Conservation (phyloP, 1,140 invertebrate genomes). For the Argopecten irradians region DNA sequence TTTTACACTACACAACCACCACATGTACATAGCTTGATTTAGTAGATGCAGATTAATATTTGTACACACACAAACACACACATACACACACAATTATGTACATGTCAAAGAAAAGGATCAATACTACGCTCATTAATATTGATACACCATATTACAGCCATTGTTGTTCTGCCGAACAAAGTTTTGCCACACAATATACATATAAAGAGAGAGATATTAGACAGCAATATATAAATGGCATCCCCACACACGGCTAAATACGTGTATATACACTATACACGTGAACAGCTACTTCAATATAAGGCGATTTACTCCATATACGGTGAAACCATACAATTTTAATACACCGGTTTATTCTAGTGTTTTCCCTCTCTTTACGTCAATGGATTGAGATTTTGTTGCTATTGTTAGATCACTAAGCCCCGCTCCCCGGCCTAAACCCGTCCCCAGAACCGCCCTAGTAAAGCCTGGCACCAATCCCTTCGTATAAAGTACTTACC, state of each 20-base stretch:
- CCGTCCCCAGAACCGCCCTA: neutral
- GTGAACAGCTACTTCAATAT: neutral
- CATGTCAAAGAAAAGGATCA: conserved; percentile 6
- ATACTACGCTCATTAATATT: conserved; percentile 1
- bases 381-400: neutral
- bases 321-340: conserved; percentile 4
- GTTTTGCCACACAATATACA: neutral
- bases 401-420: neutral
- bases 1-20: too few relatives aligned
- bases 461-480: neutral
- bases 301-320: neutral
- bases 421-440: neutral
- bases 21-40: neutral
- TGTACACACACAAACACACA: neutral
- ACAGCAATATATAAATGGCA: neutral
- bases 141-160: conserved; percentile 10
- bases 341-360: neutral
- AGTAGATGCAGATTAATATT: too few relatives aligned
- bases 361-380: neutral
- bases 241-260: neutral
- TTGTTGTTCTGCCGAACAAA: neutral
- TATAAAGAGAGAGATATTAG: neutral
- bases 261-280: conserved; percentile 15
- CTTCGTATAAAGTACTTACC: neutral
- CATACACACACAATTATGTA: neutral